These are phyloP conservation scores for Propithecus deckenii DNA, from an alignment of 2,797 vertebrate genomes.

Conservation along the genomic window DNA sequence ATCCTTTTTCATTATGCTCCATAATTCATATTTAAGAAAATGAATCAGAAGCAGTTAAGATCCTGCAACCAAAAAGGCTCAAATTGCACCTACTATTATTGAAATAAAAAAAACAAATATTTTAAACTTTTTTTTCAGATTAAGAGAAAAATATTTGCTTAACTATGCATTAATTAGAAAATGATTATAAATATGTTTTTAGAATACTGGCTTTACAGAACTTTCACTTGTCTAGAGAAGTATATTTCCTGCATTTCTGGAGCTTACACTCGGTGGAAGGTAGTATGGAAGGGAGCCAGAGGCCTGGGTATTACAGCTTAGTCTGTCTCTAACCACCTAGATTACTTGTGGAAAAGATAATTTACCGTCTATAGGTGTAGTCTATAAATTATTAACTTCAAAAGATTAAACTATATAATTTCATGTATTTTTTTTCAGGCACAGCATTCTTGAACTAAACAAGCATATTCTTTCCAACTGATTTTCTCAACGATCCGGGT, in stretches of 20 bases:
- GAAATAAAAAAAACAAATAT: slow-evolving; percentile 12
- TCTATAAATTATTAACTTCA: neutral
- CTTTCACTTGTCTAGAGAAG: neutral
- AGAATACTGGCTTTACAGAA: neutral
- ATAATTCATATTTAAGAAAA: neutral
- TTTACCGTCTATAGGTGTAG: neutral
- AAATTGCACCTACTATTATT: neutral
- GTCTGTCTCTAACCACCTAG: neutral
- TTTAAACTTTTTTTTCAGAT: neutral
- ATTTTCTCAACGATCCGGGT: neutral
- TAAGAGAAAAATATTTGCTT: neutral
- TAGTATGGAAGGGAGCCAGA: neutral
- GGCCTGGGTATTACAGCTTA: fast-evolving
- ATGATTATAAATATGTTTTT: neutral
- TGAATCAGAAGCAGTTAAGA: neutral
- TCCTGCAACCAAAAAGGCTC: neutral
- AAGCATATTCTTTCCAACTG: neutral
- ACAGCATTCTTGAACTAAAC: neutral
- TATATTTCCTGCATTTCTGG: neutral
- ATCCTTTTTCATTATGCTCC: neutral
- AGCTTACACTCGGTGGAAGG: neutral
- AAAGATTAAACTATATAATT: neutral
- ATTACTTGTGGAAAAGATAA: neutral
- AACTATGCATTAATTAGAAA: slow-evolving; percentile 31
- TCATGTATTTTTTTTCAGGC: neutral